Evolutionary conservation across 1,140 invertebrate genomes (phyloP), one percentile per base, ranked within the genome.

Genomic region (Leptonema lineaticorne): DNA sequence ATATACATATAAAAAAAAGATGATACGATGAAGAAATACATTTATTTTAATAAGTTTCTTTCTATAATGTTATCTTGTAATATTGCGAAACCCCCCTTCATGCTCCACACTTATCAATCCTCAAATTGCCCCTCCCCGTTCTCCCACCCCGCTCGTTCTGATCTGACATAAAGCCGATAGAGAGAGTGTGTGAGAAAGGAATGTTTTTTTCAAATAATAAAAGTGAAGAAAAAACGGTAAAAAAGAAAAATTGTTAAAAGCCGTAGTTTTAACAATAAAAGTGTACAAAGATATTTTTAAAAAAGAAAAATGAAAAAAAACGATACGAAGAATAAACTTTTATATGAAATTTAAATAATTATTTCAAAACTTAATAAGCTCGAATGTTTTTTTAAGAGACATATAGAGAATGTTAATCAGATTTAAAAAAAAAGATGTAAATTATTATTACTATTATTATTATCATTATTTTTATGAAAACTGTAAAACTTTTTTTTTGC

Each of bases 211-310:
- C 59, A 63, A 18, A 28, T 28, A 59, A n/a, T n/a, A n/a, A n/a
- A n/a, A n/a, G n/a, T n/a, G n/a, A n/a, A n/a, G n/a, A n/a, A n/a
- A n/a, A n/a, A n/a, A n/a, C n/a, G n/a, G n/a, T n/a, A n/a, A 33
- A 63, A 11, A 6, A 26, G 30, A 64, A 62, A 64, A 50, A 22
- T 29, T 66, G 63, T 71, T 68, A 68, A 69, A 72, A 63, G 70
- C 67, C 66, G 45, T 72, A 72, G 67, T 37, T 69, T 66, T 69
- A 69, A 67, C 60, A 60, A 72, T 72, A 63, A 72, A 72, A 72
- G 53, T 72, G 70, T 72, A 72, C 70, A 72, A 72, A 72, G 68
- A 72, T 72, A 72, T 72, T 72, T 72, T 72, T 72, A 56, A 72
- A 72, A 69, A 64, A 50, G n/a, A n/a, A n/a, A n/a, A n/a, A n/a